These are phyloP conservation scores for Nycticryphes semicollaris DNA, from an alignment of 2,113 vertebrate species.

Conservation along the genomic window DNA sequence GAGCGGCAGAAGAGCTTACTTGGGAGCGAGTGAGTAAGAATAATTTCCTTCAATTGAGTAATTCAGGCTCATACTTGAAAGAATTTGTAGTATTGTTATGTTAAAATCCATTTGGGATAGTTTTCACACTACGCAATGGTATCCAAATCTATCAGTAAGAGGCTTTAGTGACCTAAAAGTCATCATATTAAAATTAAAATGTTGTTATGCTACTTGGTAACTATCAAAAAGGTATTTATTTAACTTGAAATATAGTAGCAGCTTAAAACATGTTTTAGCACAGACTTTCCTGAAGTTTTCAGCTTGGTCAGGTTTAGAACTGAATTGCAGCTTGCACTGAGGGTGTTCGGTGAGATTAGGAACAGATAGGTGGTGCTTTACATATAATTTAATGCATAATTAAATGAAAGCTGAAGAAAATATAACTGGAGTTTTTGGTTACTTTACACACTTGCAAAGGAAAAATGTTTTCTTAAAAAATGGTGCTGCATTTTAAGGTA, in stretches of 20 bases:
- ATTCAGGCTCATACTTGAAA: background rate
- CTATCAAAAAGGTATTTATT: background rate
- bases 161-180: background rate
- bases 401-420: background rate
- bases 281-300: background rate
- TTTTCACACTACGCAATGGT: background rate
- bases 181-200: background rate
- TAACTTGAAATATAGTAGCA: background rate
- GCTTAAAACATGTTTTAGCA: background rate
- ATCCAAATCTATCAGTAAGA: background rate
- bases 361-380: background rate
- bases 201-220: background rate
- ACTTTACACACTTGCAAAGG: background rate
- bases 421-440: background rate
- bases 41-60: background rate
- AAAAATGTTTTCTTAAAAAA: background rate
- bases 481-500: background rate
- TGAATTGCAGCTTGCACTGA: background rate
- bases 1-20: conserved; percentile 94
- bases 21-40: conserved; percentile 89
- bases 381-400: background rate
- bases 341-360: background rate
- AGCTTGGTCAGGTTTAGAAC: background rate
- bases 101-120: background rate
- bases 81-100: background rate